Evolutionary conservation across 2,113 vertebrate species (phyloP).

Genomic region (Corythornis cristatus): DNA sequence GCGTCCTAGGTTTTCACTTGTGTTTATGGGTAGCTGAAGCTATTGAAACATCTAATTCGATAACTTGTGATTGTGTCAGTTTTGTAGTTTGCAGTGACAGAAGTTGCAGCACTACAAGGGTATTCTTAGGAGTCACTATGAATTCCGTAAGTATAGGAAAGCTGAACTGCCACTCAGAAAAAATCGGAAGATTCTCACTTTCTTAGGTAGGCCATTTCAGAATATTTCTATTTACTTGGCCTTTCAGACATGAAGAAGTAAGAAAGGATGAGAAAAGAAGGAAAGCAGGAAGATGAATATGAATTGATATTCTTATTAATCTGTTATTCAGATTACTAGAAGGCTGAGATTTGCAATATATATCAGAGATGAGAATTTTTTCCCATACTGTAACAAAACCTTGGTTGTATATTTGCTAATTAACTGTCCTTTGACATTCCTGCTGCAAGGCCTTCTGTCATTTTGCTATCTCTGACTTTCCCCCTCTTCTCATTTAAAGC

Average conservation of each 20-base stretch:
- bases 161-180: neutral
- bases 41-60: slow-evolving; percentile 31
- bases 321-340: neutral
- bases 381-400: neutral
- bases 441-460: neutral
- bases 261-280: neutral
- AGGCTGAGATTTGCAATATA: neutral
- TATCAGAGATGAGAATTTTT: neutral
- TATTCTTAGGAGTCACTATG: neutral
- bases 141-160: neutral
- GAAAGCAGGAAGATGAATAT: neutral
- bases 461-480: neutral
- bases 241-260: neutral
- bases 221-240: neutral
- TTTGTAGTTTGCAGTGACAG: neutral
- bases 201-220: neutral
- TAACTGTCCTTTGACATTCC: neutral
- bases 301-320: neutral
- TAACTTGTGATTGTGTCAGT: neutral
- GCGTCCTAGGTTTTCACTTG: slow-evolving; percentile 17
- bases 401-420: neutral
- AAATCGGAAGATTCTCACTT: neutral
- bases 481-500: neutral
- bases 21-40: slow-evolving; percentile 45
- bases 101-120: neutral